Evolutionary conservation across 2,797 vertebrate genomes (phyloP).

Genomic region (Danio kyathit): DNA sequence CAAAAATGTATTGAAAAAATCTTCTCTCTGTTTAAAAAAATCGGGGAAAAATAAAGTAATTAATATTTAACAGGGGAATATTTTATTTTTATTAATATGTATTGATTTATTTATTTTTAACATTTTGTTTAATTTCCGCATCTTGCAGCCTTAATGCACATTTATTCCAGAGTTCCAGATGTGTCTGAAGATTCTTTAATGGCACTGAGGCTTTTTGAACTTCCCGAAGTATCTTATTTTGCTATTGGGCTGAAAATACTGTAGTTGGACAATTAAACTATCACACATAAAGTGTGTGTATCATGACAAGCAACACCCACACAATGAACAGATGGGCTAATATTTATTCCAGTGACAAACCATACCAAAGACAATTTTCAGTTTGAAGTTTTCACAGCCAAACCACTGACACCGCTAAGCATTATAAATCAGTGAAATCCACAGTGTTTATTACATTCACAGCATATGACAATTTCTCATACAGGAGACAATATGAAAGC

Average conservation of each 20-base stretch:
- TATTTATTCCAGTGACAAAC: neutral
- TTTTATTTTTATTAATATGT: no score
- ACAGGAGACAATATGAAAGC: slow-evolving; percentile 55
- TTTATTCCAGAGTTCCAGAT: no score
- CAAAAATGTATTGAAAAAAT: no score
- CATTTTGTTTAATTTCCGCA: no score
- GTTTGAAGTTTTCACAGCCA: neutral
- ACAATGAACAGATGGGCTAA: neutral
- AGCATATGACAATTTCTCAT: slow-evolving; percentile 14
- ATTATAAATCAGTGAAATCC: neutral
- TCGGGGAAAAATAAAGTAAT: no score
- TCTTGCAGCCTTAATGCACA: no score
- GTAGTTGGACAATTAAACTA: neutral
- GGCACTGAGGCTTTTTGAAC: neutral
- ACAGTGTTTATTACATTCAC: neutral
- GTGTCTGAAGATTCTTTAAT: neutral
- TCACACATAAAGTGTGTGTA: neutral
- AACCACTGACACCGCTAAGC: neutral
- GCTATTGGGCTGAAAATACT: no score
- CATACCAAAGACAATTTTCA: slow-evolving; percentile 8
- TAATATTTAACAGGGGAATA: no score
- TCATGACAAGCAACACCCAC: neutral
- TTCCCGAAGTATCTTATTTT: neutral
- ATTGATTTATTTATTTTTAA: no score
- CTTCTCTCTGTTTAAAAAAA: no score